Percentiles rank a stretch among this genome's conserved stretches.
These are phyloP conservation scores for Torymus texanus DNA, from an alignment of 2,888 invertebrate genomes.

Conservation along the genomic window DNA sequence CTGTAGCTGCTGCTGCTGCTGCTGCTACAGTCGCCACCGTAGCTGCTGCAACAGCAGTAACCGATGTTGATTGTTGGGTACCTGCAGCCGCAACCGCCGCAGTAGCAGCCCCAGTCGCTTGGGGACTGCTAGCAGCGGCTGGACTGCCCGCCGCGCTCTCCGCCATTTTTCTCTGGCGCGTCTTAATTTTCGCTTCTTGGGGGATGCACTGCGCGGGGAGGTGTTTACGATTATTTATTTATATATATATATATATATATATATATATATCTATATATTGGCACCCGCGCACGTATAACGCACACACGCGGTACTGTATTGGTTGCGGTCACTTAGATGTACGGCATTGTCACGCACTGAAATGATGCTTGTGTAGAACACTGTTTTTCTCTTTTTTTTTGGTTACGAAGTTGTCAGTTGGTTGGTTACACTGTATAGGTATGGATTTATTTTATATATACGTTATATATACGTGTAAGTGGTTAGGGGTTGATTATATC, in stretches of 20 bases:
- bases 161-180: slow-evolving; percentile 64
- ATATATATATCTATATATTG: too few relatives aligned
- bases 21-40: slow-evolving; percentile 59
- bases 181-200: neutral
- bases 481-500: too few relatives aligned
- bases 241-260: too few relatives aligned
- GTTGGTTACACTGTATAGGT: too few relatives aligned
- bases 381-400: neutral
- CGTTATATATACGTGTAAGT: too few relatives aligned
- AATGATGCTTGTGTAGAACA: neutral
- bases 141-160: slow-evolving; percentile 71
- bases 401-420: too few relatives aligned
- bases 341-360: neutral
- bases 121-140: slow-evolving; percentile 69
- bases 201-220: too few relatives aligned
- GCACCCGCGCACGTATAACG: too few relatives aligned
- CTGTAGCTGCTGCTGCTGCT: slow-evolving; percentile 60
- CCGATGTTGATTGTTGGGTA: slow-evolving; percentile 59
- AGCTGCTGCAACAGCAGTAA: slow-evolving; percentile 59
- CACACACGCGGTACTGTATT: neutral
- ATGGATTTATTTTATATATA: too few relatives aligned
- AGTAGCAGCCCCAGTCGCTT: slow-evolving; percentile 61
- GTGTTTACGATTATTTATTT: too few relatives aligned
- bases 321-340: neutral
- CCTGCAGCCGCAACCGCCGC: slow-evolving; percentile 61